These are phyloP conservation scores for Sylvietta virens DNA, from an alignment of 2,113 vertebrate genomes.

Conservation along the genomic window DNA sequence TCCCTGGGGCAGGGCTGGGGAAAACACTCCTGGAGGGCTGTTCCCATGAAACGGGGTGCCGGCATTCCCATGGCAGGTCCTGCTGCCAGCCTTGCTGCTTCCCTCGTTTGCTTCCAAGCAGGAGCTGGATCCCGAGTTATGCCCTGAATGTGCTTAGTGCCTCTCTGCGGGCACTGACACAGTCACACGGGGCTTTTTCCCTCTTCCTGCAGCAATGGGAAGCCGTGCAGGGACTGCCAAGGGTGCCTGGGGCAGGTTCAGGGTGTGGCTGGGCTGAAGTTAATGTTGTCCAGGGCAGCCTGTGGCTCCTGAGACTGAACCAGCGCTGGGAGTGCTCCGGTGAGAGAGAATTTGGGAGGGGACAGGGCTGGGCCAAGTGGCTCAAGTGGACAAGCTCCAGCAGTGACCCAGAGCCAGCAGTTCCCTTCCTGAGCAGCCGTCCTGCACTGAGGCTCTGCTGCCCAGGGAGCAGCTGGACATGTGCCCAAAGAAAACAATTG, in stretches of 20 bases:
- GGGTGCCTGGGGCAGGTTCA: not conserved
- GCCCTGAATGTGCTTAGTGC: not conserved
- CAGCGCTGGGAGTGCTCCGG: accelerated
- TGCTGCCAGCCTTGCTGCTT: not conserved
- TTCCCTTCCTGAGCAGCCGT: too few species aligned
- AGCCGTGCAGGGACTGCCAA: not conserved
- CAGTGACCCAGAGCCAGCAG: too few species aligned
- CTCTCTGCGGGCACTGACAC: not conserved
- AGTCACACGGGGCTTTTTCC: not conserved
- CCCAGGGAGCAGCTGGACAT: not conserved
- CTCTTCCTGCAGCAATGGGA: not conserved
- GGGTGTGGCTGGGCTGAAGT: not conserved
- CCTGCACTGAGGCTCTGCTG: too few species aligned
- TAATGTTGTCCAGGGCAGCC: not conserved
- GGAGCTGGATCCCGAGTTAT: not conserved
- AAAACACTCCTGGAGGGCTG: too few species aligned
- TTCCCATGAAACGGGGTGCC: not conserved
- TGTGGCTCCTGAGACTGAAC: not conserved
- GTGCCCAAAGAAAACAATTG: not conserved
- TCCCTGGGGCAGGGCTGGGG: too few species aligned
- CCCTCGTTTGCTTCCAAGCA: not conserved
- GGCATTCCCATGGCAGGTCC: not conserved
- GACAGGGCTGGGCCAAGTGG: too few species aligned
- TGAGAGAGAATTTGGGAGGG: not conserved
- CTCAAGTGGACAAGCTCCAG: too few species aligned